Base-by-base conservation (phyloP, 2,888 invertebrate genomes). In the Hirtodrosophila alboralis region DNA sequence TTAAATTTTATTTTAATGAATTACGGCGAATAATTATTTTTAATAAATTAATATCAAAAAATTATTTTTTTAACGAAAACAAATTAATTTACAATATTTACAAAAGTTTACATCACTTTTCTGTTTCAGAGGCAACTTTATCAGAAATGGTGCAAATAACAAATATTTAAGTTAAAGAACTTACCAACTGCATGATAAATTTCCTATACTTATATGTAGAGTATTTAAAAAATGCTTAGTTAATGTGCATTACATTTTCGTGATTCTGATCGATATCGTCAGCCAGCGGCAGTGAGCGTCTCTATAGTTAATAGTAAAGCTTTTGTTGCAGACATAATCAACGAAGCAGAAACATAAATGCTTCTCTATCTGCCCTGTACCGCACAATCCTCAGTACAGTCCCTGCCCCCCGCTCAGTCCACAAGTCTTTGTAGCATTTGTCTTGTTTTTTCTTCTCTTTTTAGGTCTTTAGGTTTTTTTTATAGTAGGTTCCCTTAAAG, bases 301-400 rank as follows among this genome's bases (percentile, higher is more conserved):
- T 75, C 65, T 58, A 59, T 75, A 75, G 79, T 79, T 79, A 83
- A 79, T 79, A 83, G 79, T n/a, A n/a, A n/a, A 78, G 84, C 81
- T 78, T 75, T 84, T 80, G 75, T 81, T 78, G 75, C 78, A 83
- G 84, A 83, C 83, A 79, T 79, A 76, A 66, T 79, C 81, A 84
- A 53, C 81, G 78, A 65, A 81, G 81, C 84, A 78, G 75, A 84
- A 70, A 70, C 69, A 52, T 37, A 69, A 57, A 66, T 48, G 59
- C 61, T 38, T 31, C 54, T 48, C 70, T 34, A 66, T 40, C 37
- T 16, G 51, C 43, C 26, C 36, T n/a, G n/a, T n/a, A n/a, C n/a
- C n/a, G n/a, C n/a, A n/a, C 23, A 23, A 26, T 13, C 34, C 8
- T 2, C n/a, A 6, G 9, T 9, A n/a, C n/a, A n/a, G n/a, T n/a